These are phyloP conservation scores for Parasteatoda lunata DNA, from an alignment of 2,888 invertebrate genomes.

Conservation along the genomic window DNA sequence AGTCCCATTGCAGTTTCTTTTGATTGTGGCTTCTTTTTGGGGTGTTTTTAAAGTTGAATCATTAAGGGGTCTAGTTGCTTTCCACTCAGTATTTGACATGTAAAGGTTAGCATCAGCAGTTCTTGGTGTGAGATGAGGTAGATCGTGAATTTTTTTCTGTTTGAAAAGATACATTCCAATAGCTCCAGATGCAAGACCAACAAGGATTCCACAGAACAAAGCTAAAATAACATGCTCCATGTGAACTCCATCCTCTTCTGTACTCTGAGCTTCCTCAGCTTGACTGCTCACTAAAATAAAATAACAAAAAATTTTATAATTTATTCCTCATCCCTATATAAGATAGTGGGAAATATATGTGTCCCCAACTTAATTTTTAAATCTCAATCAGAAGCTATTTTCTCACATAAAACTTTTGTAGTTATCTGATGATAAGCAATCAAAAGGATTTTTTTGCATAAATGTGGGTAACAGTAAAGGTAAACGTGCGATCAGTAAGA, in stretches of 20 bases:
- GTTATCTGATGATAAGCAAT: too few species aligned
- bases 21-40: constrained; percentile 62
- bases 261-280: constrained; percentile 32
- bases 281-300: constrained; percentile 33
- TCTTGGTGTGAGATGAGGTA: constrained; percentile 42
- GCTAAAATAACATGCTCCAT: constrained; percentile 58
- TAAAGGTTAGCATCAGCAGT: constrained; percentile 58
- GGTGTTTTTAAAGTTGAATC: constrained; percentile 39
- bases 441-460: too few species aligned
- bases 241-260: constrained; percentile 63
- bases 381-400: too few species aligned
- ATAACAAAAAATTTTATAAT: constrained; percentile 1
- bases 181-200: constrained; percentile 53
- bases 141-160: constrained; percentile 58
- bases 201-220: constrained; percentile 48
- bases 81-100: constrained; percentile 62
- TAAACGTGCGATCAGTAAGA: too few species aligned
- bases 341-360: too few species aligned
- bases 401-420: too few species aligned
- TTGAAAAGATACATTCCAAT: constrained; percentile 62
- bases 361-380: too few species aligned
- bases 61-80: constrained; percentile 39
- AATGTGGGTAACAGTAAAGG: too few species aligned
- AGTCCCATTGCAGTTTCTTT: constrained; percentile 61
- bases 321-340: too few species aligned